These are phyloP conservation scores for Squalus acanthias DNA, from an alignment of 2,797 vertebrate genomes.

Conservation along the genomic window DNA sequence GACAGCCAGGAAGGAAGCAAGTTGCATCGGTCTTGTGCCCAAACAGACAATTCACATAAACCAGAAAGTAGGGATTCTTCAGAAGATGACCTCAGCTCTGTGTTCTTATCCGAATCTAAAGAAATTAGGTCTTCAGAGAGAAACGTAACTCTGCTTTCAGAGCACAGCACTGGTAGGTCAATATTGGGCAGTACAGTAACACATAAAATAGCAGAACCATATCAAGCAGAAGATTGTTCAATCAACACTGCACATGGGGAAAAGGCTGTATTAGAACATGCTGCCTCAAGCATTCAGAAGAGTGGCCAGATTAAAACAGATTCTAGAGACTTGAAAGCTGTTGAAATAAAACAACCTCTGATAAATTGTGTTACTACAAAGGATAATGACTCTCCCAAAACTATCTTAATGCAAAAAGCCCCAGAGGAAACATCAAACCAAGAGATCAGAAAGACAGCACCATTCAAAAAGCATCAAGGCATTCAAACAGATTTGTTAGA, in stretches of 20 bases:
- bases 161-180: constrained; percentile 38
- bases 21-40: constrained; percentile 43
- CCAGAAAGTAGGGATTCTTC: constrained; percentile 86
- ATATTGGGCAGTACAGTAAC: neutral
- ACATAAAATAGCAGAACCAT: constrained; percentile 17
- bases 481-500: neutral
- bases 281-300: neutral
- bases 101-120: constrained; percentile 54
- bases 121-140: constrained; percentile 46
- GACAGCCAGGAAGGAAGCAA: constrained; percentile 75
- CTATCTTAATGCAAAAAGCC: neutral
- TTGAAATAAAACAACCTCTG: neutral
- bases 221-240: neutral
- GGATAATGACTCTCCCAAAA: neutral
- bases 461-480: neutral
- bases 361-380: neutral
- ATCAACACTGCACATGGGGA: neutral
- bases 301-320: neutral
- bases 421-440: neutral
- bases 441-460: neutral
- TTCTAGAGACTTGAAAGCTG: neutral
- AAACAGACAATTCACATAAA: constrained; percentile 46
- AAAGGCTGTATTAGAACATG: neutral
- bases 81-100: constrained; percentile 64
- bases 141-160: constrained; percentile 39